phyloP scores from a whole-genome alignment of 1,140 invertebrate species.

The Drosophila nigrodunni region DNA sequence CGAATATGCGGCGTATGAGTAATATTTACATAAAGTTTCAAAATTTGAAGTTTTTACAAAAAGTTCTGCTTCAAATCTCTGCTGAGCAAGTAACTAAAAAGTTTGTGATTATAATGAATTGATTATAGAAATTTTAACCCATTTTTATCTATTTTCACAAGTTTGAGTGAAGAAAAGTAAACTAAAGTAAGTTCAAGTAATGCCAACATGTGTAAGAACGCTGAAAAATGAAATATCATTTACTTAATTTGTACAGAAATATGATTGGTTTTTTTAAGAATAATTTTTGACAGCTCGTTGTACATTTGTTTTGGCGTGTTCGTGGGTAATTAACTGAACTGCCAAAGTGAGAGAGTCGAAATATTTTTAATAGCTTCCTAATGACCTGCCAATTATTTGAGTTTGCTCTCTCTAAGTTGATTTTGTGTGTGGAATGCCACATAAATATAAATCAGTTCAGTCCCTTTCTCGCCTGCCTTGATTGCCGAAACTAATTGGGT shows the following conservation, averaged over 20 bases:
- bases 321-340: not conserved
- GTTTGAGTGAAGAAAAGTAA: too few relatives aligned
- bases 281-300: too few relatives aligned
- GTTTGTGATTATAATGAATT: too few relatives aligned
- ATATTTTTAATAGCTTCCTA: conserved; percentile 69
- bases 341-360: conserved; percentile 42
- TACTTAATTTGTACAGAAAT: not conserved
- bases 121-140: too few relatives aligned
- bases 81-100: too few relatives aligned
- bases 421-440: conserved; percentile 40
- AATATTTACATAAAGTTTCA: not conserved
- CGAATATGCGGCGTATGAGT: not conserved
- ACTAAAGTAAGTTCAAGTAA: too few relatives aligned
- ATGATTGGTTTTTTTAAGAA: not conserved
- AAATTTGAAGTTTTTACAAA: not conserved
- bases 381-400: conserved; percentile 54
- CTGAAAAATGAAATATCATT: not conserved
- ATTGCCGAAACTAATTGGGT: conserved; percentile 50
- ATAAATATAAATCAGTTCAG: conserved; percentile 55
- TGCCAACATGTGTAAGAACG: too few relatives aligned
- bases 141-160: too few relatives aligned
- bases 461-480: not conserved
- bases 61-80: too few relatives aligned
- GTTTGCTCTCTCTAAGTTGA: conserved; percentile 5
- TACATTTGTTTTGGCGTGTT: too few relatives aligned